phyloP scores from a whole-genome alignment of 2,113 vertebrate species.

The Engystomops pustulosus region DNA sequence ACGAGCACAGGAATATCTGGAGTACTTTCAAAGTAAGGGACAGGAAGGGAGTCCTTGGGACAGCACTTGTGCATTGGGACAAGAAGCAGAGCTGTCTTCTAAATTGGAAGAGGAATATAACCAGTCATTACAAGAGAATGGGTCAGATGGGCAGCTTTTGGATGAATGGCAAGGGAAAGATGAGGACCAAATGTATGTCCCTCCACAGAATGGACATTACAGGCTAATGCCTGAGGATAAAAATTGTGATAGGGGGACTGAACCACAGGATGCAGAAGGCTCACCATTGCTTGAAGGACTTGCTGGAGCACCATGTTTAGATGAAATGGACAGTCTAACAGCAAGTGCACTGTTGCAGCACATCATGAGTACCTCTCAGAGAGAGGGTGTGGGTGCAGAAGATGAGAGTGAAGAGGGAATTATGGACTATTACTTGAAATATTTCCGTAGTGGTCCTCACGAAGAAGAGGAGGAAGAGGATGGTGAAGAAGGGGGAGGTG shows the following conservation, averaged over 20 bases:
- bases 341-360: conserved; percentile 92
- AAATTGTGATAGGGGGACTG: conserved; percentile 72
- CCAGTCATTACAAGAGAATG: conserved; percentile 69
- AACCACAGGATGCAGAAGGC: conserved; percentile 67
- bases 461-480: conserved; percentile 71
- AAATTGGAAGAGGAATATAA: conserved; percentile 76
- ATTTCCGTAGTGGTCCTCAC: conserved; percentile 83
- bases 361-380: conserved; percentile 92
- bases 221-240: conserved; percentile 66
- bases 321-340: conserved; percentile 75
- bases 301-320: conserved; percentile 15
- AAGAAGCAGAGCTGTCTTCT: conserved; percentile 77
- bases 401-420: conserved; percentile 88
- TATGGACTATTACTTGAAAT: conserved; percentile 99
- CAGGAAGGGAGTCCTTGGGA: conserved; percentile 76
- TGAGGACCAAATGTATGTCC: conserved; percentile 76
- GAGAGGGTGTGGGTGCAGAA: conserved; percentile 75
- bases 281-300: conserved; percentile 68
- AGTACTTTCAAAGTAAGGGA: conserved; percentile 91
- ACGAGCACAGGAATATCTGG: conserved; percentile 93
- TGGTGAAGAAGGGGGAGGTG: conserved; percentile 74
- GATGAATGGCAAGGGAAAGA: conserved; percentile 74
- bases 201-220: conserved; percentile 85
- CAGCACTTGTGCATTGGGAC: conserved; percentile 75
- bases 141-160: conserved; percentile 65